Conservation (phyloP, 2,888 invertebrate species). For the Aricia artaxerxes region DNA sequence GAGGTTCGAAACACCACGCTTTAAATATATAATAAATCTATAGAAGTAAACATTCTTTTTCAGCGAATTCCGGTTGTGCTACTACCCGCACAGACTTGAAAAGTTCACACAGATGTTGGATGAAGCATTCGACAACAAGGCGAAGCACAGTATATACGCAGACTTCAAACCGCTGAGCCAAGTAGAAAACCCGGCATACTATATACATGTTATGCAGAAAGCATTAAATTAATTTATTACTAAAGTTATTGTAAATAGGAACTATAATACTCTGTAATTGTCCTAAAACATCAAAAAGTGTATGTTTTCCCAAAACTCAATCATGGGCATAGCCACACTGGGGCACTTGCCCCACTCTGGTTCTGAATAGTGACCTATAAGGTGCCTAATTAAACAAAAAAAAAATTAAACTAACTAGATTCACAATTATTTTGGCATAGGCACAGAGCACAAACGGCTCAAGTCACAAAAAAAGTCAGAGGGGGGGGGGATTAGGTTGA, state of each 20-base stretch:
- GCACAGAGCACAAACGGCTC: too few species aligned
- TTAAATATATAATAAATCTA: not conserved
- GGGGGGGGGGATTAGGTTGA: too few species aligned
- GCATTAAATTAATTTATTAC: constrained; percentile 25
- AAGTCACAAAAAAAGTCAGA: too few species aligned
- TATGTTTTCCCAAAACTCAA: not conserved
- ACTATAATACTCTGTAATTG: not conserved
- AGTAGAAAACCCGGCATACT: constrained; percentile 87
- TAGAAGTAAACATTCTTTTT: constrained; percentile 42
- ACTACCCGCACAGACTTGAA: constrained; percentile 90
- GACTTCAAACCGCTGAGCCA: constrained; percentile 88
- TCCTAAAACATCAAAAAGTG: not conserved
- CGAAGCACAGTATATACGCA: constrained; percentile 86
- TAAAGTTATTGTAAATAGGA: constrained; percentile 22
- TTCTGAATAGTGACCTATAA: too few species aligned
- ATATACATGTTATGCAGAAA: constrained; percentile 91
- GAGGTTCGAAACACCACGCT: not conserved
- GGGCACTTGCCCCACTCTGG: too few species aligned
- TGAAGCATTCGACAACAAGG: constrained; percentile 84
- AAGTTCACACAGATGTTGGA: constrained; percentile 86
- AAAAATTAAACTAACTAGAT: too few species aligned
- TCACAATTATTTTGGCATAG: too few species aligned
- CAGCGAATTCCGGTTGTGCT: constrained; percentile 92
- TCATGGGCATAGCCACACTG: too few species aligned
- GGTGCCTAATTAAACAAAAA: too few species aligned